Percentiles rank a stretch among this genome's conserved stretches.
Evolutionary conservation across 2,888 invertebrate species (phyloP).

Genomic region (Ryuthela nishihirai): DNA sequence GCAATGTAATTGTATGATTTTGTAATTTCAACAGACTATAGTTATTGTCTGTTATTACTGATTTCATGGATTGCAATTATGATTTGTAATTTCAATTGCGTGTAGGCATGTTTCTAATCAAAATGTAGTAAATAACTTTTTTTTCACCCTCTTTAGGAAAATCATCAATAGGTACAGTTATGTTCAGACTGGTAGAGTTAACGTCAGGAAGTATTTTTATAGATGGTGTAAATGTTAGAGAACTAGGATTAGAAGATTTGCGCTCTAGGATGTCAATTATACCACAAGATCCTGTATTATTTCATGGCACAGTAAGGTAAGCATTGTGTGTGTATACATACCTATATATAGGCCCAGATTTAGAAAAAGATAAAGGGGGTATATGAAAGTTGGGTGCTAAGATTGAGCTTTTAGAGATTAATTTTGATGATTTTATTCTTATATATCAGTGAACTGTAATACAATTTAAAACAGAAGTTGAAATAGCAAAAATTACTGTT

Average conservation of each 20-base stretch:
- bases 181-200: constrained; percentile 61
- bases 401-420: too few relatives aligned
- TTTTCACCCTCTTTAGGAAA: constrained; percentile 56
- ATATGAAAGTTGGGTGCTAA: too few relatives aligned
- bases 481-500: too few relatives aligned
- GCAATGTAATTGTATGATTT: too few relatives aligned
- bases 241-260: constrained; percentile 55
- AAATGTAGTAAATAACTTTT: constrained; percentile 1
- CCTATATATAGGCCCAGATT: neutral
- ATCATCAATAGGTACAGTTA: constrained; percentile 58
- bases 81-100: too few relatives aligned
- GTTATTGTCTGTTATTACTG: too few relatives aligned
- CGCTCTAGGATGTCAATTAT: constrained; percentile 57
- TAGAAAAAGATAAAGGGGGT: too few relatives aligned
- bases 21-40: too few relatives aligned
- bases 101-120: neutral
- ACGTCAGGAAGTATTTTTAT: constrained; percentile 56
- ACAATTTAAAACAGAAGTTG: too few relatives aligned
- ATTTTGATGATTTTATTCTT: too few relatives aligned
- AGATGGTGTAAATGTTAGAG: constrained; percentile 56
- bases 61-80: too few relatives aligned
- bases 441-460: too few relatives aligned
- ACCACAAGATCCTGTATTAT: constrained; percentile 63
- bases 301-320: constrained; percentile 59
- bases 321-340: neutral